Evolutionary conservation across 2,888 invertebrate species (phyloP), one percentile per base, ranked within the genome.

Genomic region (Tridacna crocea): DNA sequence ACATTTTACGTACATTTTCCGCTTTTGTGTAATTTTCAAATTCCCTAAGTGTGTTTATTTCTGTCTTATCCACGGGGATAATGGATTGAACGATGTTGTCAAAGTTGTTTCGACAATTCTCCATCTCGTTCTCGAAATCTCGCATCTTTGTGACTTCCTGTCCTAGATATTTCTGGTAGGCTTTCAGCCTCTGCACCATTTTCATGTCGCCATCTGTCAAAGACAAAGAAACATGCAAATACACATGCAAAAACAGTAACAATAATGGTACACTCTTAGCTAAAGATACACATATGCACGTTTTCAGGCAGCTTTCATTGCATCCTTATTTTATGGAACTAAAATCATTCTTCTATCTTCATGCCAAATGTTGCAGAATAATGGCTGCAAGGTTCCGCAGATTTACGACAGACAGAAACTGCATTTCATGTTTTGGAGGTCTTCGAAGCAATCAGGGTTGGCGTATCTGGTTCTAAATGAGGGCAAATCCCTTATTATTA

Each of bases 41-140:
- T 46, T 92, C 92, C 17, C 75, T 81, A 22, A 91, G 75, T 19
- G 87, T 87, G 26, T 85, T 68, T 15, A 92, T 84, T 51, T 70
- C 61, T 4, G 79, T 78, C 19, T 82, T 66, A 17, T 79, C 81
- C 15, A 85, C 83, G 0, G 92, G 91, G 11, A 92, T 80, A 19
- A 88, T 70, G 12, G 85, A 88, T 60, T 90, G 89, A 47, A 91
- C 79, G n/a, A 84, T 81, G 47, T 88, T 81, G 72, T 90, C 88
- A 82, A 92, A 92, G 74, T 90, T 90, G 22, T 85, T 88, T n/a
- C 92, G 87, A 63, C 85, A 87, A 26, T 73, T 72, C 72, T 92
- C 92, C 51, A 93, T 89, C 12, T 85, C 83, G 75, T 87, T 84
- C 75, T 92, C 91, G 17, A 82, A 68, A 76, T 92, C 92, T 51